These are phyloP conservation scores for Plotosus lineatus DNA, from an alignment of 2,113 vertebrate genomes.

Conservation along the genomic window DNA sequence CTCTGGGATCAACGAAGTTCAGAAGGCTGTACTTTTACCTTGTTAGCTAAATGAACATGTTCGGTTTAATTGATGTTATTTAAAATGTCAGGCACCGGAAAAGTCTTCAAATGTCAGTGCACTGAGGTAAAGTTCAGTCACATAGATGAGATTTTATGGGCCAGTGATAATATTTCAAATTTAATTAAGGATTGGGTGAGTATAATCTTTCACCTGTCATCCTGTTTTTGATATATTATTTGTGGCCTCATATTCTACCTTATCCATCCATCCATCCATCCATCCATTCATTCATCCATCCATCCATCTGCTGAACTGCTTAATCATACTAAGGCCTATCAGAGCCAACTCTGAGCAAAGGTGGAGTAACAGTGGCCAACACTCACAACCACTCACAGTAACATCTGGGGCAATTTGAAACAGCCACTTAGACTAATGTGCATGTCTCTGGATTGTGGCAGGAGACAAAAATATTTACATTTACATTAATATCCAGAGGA, in stretches of 20 bases:
- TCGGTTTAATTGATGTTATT: constrained; percentile 51
- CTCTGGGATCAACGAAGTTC: background rate
- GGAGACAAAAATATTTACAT: no score
- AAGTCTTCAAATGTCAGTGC: constrained; percentile 49
- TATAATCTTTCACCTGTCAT: background rate
- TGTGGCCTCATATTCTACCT: background rate
- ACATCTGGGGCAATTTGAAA: no score
- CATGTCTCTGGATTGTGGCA: no score
- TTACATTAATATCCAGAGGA: no score
- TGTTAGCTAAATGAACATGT: constrained; percentile 38
- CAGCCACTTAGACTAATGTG: no score
- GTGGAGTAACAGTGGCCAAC: no score
- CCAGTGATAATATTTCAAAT: constrained; percentile 39
- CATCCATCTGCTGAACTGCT: no score
- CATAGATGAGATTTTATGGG: constrained; percentile 28
- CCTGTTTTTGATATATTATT: background rate
- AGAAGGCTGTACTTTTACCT: constrained; percentile 34
- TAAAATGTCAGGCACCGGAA: constrained; percentile 50
- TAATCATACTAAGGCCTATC: no score
- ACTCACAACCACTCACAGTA: no score
- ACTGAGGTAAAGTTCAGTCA: constrained; percentile 43
- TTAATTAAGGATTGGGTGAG: constrained; percentile 35
- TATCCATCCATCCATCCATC: no score
- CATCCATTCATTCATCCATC: no score
- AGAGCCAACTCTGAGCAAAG: no score